Evolutionary conservation across 2,888 invertebrate species (phyloP), one percentile per base, ranked within the genome.

Genomic region (Uloborus plumipes): DNA sequence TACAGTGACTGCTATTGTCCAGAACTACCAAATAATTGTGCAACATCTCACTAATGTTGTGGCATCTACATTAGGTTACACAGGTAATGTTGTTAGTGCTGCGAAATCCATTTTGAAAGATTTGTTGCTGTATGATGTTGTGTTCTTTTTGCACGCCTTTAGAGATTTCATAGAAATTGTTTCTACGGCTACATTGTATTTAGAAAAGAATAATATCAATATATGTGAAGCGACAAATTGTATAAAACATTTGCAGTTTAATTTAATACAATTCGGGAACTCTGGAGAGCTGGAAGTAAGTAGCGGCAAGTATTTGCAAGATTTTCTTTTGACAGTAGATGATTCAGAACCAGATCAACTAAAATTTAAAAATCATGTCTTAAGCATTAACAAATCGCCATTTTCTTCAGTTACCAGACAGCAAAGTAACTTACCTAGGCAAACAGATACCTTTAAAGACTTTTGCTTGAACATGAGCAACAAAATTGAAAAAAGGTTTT

Each of bases 101-200:
- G 65, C 65, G 31, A 64, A 64, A 47, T 14, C 14, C 22, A 26
- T 64, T 3, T 18, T 22, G 16, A n/a, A 64, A 22, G 64, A 64
- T 22, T 14, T 64, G 11, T 26, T 31, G 31, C 15, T 7, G 22
- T 26, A n/a, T 64, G 31, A 64, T 26, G 9, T 9, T 14, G 22
- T 31, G 6, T 31, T 26, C 31, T 64, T 64, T n/a, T 64, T 64
- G 16, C 31, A 64, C 31, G 64, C 64, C 4, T 64, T 64, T 64
- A 1, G 7, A 26, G 64, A 47, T 64, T 64, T 26, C 31, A 4
- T 64, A 61, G 61, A 61, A 55, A 18, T 55, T 6, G 18, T 55
- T 55, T n/a, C 55, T 55, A 55, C 2, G 9, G n/a, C 55, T 6
- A n/a, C 53, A 6, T 61, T 61, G 26, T 20, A 61, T 61, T 61